Evolutionary conservation across 2,888 invertebrate genomes (phyloP), one percentile per base, ranked within the genome.

Genomic region (Plebejus argus): DNA sequence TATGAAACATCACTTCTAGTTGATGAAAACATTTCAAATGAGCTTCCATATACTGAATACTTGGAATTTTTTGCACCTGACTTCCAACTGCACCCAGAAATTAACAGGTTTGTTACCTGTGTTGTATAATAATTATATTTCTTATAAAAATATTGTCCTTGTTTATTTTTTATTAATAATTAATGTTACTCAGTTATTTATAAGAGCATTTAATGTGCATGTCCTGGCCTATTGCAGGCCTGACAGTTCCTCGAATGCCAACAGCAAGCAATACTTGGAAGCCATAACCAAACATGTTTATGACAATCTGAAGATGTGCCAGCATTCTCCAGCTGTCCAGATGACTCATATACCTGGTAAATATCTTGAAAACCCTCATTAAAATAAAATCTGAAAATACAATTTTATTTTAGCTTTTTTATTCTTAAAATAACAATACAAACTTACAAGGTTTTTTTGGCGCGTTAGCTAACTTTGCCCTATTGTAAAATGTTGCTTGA

Each of bases 61-160:
- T 95, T 99, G 78, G 99, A 99, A 88, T 99, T 98, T 89, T 99
- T 99, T 89, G 98, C 98, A 0, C 99, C 99, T 0, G 99, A 99
- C 88, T 99, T 99, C 86, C 97, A 97, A 1, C 92, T 99, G 18
- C 99, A 99, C 92, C 99, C 99, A 0, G 99, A 99, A 82, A 96
- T 99, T 3, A 97, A 97, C 3, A 95, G 93, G 94, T 94, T n/a
- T n/a, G n/a, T n/a, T 84, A 76, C 23, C 8, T 33, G 3, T 15
- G 71, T 72, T 45, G 23, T 23, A 18, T 45, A 8, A n/a, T 39
- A 10, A 39, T 39, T 10, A 70, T 33, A 18, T 70, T 33, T 33
- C 28, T 61, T 1, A 20, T 58, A n/a, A 8, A 20, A 20, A 1
- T 58, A n/a, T 58, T 58, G 20, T 58, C 1, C 28, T 28, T 6